Base-by-base conservation (phyloP, 2,888 invertebrate species). In the Trissonchulus sp. region DNA sequence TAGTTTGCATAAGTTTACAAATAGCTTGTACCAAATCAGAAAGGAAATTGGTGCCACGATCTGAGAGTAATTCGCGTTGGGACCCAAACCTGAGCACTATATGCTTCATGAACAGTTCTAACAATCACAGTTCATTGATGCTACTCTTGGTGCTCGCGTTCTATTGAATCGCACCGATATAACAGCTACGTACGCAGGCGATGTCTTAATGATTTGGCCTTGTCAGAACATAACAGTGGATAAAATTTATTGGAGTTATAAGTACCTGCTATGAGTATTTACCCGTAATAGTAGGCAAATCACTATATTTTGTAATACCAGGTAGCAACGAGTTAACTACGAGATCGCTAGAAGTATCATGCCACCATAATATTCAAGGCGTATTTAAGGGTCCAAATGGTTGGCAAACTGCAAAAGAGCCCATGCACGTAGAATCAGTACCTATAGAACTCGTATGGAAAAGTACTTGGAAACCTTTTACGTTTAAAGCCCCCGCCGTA, bases 41-140 rank as follows among this genome's bases (percentile, higher is more conserved):
- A 15, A 65, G n/a, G 28, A 65, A 65, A n/a, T 65, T 65, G 8
- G 8, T 65, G 31, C 68, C 68, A 15, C 68, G 8, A n/a, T 65
- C 68, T 15, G 68, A 33, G 18, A 65, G 68, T 65, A 65, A 65
- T 65, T 30, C 68, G 8, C 68, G 68, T 15, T 8, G 68, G 18
- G 68, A 8, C 35, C 68, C 68, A 65, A 33, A 34, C 28, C 8
- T 34, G 35, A 8, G n/a, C 68, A 65, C 35, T 33, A 65, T 33
- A 15, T 65, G 31, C n/a, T 65, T n/a, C 18, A 65, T 34, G 18
- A 65, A 34, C 8, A 65, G 31, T 34, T 65, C n/a, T 33, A n/a
- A n/a, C n/a, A n/a, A n/a, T n/a, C n/a, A n/a, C n/a, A n/a, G n/a
- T n/a, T n/a, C n/a, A 48, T 48, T 23, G 48, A 48, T 23, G 8